Conservation (phyloP, 2,888 invertebrate species). For the Esperia sulphurella region DNA sequence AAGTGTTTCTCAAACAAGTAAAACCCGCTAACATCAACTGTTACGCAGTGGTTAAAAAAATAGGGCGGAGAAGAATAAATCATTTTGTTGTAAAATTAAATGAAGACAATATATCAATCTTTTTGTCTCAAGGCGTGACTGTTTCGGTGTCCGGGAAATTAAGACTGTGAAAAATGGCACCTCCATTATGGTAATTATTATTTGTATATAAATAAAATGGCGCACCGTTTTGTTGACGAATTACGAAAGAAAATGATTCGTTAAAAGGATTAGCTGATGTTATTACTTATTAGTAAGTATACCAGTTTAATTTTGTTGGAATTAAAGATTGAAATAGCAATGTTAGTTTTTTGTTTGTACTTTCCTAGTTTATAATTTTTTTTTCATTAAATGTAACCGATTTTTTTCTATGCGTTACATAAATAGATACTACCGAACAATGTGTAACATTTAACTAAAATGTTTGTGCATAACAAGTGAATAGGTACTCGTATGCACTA, state of each 20-base stretch:
- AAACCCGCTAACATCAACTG: constrained; percentile 4
- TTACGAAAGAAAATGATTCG: constrained; percentile 14
- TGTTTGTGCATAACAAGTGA: too few species aligned
- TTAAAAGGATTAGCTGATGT: background rate
- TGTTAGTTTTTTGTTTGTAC: too few species aligned
- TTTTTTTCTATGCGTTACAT: too few species aligned
- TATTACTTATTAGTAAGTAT: too few species aligned
- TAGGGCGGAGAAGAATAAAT: constrained; percentile 52
- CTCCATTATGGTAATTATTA: constrained; percentile 66
- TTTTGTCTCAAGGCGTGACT: constrained; percentile 56
- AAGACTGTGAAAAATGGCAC: constrained; percentile 63
- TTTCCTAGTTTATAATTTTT: too few species aligned
- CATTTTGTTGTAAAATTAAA: constrained; percentile 66
- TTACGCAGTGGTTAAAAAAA: constrained; percentile 1
- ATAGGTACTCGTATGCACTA: too few species aligned
- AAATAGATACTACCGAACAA: too few species aligned
- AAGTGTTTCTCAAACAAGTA: background rate
- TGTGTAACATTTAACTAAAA: too few species aligned
- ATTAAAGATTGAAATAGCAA: too few species aligned
- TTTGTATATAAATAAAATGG: constrained; percentile 57
- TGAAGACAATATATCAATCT: constrained; percentile 70
- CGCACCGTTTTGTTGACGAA: constrained; percentile 30
- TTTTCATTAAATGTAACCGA: too few species aligned
- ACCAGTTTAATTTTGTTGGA: background rate
- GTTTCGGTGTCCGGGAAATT: constrained; percentile 45